These are phyloP conservation scores for Tetramorium parvispinum DNA, from an alignment of 1,140 invertebrate genomes.

Conservation along the genomic window DNA sequence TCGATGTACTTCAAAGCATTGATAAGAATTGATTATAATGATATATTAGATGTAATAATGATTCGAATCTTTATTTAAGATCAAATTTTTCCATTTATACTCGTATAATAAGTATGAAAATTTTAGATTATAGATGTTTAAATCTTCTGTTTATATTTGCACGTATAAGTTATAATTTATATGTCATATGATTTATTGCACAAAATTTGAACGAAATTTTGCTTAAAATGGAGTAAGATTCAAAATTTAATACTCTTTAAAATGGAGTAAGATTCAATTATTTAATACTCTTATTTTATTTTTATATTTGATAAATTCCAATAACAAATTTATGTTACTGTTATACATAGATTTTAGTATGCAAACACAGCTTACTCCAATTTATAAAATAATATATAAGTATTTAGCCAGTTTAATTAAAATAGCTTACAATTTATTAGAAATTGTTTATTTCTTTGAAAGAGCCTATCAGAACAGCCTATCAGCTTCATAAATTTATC, in stretches of 20 bases:
- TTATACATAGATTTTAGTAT: not conserved
- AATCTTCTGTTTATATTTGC: not conserved
- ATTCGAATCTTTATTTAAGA: not conserved
- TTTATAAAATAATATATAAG: too few species aligned
- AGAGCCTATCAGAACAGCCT: not conserved
- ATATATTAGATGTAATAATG: not conserved
- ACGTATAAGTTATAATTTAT: not conserved
- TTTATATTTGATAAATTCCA: not conserved
- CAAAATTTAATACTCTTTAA: not conserved
- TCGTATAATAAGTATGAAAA: not conserved
- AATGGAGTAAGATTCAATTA: not conserved
- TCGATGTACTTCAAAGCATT: not conserved
- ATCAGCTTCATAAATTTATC: too few species aligned
- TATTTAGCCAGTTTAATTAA: not conserved
- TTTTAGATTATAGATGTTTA: not conserved
- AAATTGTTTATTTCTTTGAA: not conserved
- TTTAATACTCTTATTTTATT: not conserved
- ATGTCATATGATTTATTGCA: too few species aligned
- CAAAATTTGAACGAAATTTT: not conserved
- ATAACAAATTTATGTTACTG: not conserved
- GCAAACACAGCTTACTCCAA: not conserved
- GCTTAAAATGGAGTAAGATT: not conserved
- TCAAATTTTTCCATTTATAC: not conserved
- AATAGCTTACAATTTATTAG: not conserved
- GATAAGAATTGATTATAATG: not conserved